These are phyloP conservation scores for Melanotaenia parkinsoni DNA, from an alignment of 2,797 vertebrate species.

Conservation along the genomic window DNA sequence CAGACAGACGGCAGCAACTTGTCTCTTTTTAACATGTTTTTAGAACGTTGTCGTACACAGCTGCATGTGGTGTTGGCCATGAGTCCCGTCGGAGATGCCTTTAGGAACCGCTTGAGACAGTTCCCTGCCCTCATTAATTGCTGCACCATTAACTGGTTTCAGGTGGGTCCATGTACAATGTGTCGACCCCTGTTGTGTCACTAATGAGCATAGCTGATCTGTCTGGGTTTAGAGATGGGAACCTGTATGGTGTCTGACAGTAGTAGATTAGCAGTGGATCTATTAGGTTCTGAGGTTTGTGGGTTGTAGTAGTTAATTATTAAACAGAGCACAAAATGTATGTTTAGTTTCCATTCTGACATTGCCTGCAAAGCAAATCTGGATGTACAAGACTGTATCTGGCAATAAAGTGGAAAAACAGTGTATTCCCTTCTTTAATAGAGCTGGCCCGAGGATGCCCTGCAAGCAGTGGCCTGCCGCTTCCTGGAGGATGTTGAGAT, in stretches of 20 bases:
- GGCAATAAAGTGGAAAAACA: constrained; percentile 8
- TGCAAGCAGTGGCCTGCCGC: constrained; percentile 91
- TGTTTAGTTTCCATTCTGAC: background rate
- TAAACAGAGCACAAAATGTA: background rate
- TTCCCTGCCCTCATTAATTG: constrained; percentile 97
- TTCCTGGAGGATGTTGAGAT: constrained; percentile 91
- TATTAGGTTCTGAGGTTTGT: background rate
- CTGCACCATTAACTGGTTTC: constrained; percentile 98
- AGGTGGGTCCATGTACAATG: constrained; percentile 83
- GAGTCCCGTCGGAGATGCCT: constrained; percentile 93
- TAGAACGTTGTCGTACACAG: constrained; percentile 90
- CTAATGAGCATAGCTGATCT: background rate
- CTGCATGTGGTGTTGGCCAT: constrained; percentile 92
- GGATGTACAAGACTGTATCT: background rate
- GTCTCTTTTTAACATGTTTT: constrained; percentile 92
- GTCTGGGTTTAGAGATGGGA: background rate
- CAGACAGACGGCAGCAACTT: constrained; percentile 90
- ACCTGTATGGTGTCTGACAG: background rate
- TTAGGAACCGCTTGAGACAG: constrained; percentile 87
- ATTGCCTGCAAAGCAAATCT: background rate
- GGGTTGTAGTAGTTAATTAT: background rate
- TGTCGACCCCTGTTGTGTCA: background rate
- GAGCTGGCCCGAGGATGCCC: constrained; percentile 92
- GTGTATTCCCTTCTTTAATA: constrained; percentile 54
- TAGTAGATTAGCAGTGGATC: background rate